These are phyloP conservation scores for Blastobasis adustella DNA, from an alignment of 2,888 invertebrate species.

Conservation along the genomic window DNA sequence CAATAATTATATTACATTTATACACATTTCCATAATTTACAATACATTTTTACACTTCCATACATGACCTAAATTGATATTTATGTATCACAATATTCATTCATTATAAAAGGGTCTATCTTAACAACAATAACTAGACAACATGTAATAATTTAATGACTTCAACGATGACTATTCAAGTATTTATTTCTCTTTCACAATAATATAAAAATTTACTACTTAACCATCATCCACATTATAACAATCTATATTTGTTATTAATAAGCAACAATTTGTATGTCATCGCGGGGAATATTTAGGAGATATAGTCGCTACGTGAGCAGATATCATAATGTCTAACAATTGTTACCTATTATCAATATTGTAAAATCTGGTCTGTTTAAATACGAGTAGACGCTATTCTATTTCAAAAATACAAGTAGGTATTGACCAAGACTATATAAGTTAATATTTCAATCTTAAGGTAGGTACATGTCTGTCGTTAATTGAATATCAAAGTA, in stretches of 20 bases:
- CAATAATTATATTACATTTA: constrained; percentile 45
- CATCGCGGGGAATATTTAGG: not conserved
- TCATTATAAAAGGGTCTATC: constrained; percentile 31
- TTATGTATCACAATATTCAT: constrained; percentile 52
- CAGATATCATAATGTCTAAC: no score
- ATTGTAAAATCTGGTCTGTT: no score
- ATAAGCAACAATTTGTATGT: not conserved
- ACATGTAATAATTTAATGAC: constrained; percentile 64
- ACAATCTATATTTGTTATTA: constrained; percentile 3
- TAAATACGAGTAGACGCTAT: no score
- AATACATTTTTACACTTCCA: constrained; percentile 36
- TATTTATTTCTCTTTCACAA: not conserved
- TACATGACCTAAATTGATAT: constrained; percentile 45
- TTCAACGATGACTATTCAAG: constrained; percentile 41
- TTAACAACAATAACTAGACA: constrained; percentile 46
- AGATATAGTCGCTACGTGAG: no score
- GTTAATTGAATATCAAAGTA: no score
- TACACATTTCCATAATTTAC: constrained; percentile 29
- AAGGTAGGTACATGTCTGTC: no score
- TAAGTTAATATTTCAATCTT: no score
- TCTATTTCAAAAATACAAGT: no score
- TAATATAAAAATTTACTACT: constrained; percentile 6
- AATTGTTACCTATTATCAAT: no score
- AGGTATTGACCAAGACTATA: no score
- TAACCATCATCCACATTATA: not conserved